These are phyloP conservation scores for Macrophya alboannulata DNA, from an alignment of 2,888 invertebrate genomes.

Conservation along the genomic window DNA sequence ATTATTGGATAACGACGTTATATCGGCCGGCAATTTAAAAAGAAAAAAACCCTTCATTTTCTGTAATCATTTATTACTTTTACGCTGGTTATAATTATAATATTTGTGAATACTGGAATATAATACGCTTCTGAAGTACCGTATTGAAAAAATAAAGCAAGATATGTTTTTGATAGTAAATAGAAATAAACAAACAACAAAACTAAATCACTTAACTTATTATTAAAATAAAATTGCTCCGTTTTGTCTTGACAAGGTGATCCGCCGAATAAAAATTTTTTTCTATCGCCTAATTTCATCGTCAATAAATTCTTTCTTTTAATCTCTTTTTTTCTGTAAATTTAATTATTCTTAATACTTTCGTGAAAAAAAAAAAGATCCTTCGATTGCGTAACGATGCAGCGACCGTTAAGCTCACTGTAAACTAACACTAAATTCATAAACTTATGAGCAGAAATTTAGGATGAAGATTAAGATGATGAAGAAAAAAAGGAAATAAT, in stretches of 20 bases:
- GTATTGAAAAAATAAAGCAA: background rate
- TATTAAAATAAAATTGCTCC: slow-evolving; percentile 1
- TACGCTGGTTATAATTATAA: background rate
- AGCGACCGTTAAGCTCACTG: slow-evolving; percentile 15
- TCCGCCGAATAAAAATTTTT: slow-evolving; percentile 6
- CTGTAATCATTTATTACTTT: slow-evolving; percentile 27
- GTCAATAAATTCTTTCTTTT: background rate
- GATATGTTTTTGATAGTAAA: slow-evolving; percentile 21
- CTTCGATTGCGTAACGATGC: slow-evolving; percentile 45
- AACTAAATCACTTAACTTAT: slow-evolving; percentile 27
- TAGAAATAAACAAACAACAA: background rate
- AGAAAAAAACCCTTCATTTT: background rate
- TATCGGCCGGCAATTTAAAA: background rate
- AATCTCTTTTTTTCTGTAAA: background rate
- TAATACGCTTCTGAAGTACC: slow-evolving; percentile 4
- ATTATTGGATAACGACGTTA: background rate
- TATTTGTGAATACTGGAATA: slow-evolving; percentile 28
- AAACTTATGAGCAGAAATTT: slow-evolving; percentile 23
- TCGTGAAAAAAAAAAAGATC: background rate
- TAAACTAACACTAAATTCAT: slow-evolving; percentile 28
- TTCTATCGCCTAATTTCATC: background rate
- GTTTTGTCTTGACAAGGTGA: background rate
- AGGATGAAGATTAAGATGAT: background rate
- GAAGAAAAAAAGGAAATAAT: background rate
- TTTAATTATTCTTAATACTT: background rate